Evolutionary conservation across 2,113 vertebrate genomes (phyloP).

Genomic region (Ifrita kowaldi): DNA sequence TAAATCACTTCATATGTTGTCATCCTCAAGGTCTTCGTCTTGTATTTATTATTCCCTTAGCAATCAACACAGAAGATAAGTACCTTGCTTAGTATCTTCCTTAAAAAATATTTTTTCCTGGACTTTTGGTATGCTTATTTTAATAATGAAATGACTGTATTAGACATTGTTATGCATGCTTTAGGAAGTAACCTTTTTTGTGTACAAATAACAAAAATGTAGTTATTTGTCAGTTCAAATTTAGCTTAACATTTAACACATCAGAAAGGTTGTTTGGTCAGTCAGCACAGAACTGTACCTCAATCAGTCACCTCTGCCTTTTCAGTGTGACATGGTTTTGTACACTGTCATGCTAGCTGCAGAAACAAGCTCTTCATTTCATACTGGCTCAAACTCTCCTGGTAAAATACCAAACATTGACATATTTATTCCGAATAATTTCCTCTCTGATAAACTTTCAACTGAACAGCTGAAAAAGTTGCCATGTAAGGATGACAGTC

Average conservation of each 20-base stretch:
- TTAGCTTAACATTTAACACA: neutral
- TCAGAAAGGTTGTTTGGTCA: neutral
- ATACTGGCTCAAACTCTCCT: neutral
- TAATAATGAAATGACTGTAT: neutral
- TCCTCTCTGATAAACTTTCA: neutral
- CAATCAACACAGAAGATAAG: neutral
- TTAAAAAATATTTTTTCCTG: neutral
- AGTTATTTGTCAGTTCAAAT: neutral
- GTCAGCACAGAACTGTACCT: neutral
- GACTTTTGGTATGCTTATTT: neutral
- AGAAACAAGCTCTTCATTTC: constrained; percentile 7
- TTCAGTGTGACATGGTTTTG: neutral
- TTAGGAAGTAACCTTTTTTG: neutral
- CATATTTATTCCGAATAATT: neutral
- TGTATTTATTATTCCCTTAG: neutral
- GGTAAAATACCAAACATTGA: neutral
- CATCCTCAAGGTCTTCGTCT: neutral
- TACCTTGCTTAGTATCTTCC: neutral
- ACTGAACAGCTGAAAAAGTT: neutral
- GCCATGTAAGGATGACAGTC: neutral
- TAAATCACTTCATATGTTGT: neutral
- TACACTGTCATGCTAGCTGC: neutral
- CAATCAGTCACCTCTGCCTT: neutral
- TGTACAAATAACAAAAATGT: neutral
- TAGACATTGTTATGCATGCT: neutral